Evolutionary conservation across 2,888 invertebrate genomes (phyloP).

Genomic region (Agriopis marginaria): DNA sequence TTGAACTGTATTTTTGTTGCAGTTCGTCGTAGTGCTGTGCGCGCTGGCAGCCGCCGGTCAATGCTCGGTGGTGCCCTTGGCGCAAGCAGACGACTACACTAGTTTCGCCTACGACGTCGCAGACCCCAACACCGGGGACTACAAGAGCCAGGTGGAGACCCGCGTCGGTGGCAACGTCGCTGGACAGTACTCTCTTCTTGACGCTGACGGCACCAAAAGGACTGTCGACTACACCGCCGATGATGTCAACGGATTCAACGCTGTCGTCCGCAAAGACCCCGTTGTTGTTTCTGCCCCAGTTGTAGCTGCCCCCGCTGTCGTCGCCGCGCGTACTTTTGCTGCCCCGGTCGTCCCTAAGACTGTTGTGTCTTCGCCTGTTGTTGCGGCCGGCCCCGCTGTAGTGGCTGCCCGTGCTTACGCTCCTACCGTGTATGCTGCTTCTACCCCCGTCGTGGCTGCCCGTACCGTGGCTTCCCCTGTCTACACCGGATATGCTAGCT

Average conservation of each 20-base stretch:
- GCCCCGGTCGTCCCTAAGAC: constrained; percentile 46
- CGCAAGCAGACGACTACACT: constrained; percentile 83
- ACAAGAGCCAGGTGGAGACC: constrained; percentile 85
- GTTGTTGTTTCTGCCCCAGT: constrained; percentile 68
- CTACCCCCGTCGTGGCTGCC: constrained; percentile 46
- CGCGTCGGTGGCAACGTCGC: constrained; percentile 83
- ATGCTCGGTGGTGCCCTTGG: constrained; percentile 82
- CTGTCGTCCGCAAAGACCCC: constrained; percentile 84
- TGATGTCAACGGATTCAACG: constrained; percentile 86
- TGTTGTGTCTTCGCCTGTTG: constrained; percentile 41
- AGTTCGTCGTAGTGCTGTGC: constrained; percentile 77
- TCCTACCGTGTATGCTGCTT: constrained; percentile 46
- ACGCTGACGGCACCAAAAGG: constrained; percentile 85
- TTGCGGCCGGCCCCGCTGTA: constrained; percentile 47
- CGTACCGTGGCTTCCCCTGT: constrained; percentile 49
- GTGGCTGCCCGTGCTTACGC: constrained; percentile 47
- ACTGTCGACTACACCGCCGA: constrained; percentile 87
- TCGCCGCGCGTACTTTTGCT: too few relatives aligned
- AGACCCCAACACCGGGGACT: constrained; percentile 86
- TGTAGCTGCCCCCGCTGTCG: constrained; percentile 50
- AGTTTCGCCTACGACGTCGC: constrained; percentile 86
- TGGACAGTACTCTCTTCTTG: constrained; percentile 85
- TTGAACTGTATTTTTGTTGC: constrained; percentile 47
- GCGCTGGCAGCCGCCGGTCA: constrained; percentile 75
- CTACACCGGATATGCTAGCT: constrained; percentile 50